These are phyloP conservation scores for Anser cygnoides DNA, from an alignment of 2,113 vertebrate species.

Conservation along the genomic window DNA sequence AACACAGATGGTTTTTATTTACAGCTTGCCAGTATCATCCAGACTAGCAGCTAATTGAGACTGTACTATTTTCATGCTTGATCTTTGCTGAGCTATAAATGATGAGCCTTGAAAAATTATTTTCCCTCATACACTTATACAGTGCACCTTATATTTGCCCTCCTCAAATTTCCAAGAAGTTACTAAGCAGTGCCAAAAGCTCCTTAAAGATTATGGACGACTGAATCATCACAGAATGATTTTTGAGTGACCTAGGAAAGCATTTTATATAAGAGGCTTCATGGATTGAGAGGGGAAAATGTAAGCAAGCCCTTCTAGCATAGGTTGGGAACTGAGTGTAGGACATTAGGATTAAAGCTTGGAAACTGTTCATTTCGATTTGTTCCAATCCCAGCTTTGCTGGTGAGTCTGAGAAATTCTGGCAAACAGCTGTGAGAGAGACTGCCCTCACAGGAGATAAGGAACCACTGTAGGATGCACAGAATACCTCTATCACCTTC, in stretches of 20 bases:
- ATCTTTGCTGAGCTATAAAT: constrained; percentile 50
- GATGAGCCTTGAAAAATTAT: not conserved
- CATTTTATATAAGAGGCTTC: constrained; percentile 11
- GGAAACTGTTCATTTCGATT: not conserved
- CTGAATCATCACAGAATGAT: constrained; percentile 2
- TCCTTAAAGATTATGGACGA: constrained; percentile 17
- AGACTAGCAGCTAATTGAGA: constrained; percentile 1
- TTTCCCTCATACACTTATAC: not conserved
- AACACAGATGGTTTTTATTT: constrained; percentile 4
- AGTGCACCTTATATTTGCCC: not conserved
- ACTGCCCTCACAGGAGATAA: constrained; percentile 23
- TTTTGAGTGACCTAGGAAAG: constrained; percentile 27
- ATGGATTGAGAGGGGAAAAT: not conserved
- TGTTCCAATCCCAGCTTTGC: constrained; percentile 24
- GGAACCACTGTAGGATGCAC: not conserved
- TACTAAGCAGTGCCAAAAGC: not conserved
- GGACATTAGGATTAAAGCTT: not conserved
- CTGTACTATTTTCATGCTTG: constrained; percentile 50
- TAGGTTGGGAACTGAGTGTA: not conserved
- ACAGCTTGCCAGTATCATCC: constrained; percentile 28
- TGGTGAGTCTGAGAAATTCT: constrained; percentile 6
- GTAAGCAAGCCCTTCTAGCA: not conserved
- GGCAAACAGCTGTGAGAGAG: not conserved
- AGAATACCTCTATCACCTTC: not conserved
- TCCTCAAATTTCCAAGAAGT: not conserved